These are phyloP conservation scores for Varanus komodoensis DNA, from an alignment of 2,113 vertebrate species.

Conservation along the genomic window DNA sequence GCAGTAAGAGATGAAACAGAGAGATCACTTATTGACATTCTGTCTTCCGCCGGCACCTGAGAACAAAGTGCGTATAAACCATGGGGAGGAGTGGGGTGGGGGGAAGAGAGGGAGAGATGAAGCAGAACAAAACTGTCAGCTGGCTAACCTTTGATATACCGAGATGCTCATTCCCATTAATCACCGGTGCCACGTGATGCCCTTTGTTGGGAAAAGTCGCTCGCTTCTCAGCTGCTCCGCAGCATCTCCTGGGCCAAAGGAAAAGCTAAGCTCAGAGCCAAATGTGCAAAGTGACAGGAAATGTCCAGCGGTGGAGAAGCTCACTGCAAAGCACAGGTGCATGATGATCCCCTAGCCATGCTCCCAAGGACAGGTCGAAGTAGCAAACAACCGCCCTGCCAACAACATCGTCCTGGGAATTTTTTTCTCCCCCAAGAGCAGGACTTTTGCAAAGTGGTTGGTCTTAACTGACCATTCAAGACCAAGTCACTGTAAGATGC, in stretches of 20 bases:
- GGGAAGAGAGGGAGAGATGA: not conserved
- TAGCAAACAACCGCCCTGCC: too few species aligned
- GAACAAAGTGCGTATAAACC: conserved; percentile 5
- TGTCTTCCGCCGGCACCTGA: not conserved
- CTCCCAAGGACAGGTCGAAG: too few species aligned
- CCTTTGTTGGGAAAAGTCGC: not conserved
- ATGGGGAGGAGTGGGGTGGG: not conserved
- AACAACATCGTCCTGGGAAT: too few species aligned
- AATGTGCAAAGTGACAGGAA: not conserved
- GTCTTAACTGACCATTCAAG: too few species aligned
- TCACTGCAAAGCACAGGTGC: too few species aligned
- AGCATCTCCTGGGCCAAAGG: not conserved
- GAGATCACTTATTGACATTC: conserved; percentile 17
- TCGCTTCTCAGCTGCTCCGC: not conserved
- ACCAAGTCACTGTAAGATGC: too few species aligned
- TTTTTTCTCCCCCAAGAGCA: too few species aligned
- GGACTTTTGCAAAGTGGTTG: too few species aligned
- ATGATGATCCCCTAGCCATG: too few species aligned
- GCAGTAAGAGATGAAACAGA: conserved; percentile 9
- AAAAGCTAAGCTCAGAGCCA: not conserved
- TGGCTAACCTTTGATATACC: not conserved
- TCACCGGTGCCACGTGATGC: not conserved
- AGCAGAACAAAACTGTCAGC: conserved; percentile 7
- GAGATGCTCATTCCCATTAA: not conserved
- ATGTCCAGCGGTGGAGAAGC: not conserved